Evolutionary conservation across 2,797 vertebrate species (phyloP), one percentile per base, ranked within the genome.

Genomic region (Periophthalmus magnuspinnatus): DNA sequence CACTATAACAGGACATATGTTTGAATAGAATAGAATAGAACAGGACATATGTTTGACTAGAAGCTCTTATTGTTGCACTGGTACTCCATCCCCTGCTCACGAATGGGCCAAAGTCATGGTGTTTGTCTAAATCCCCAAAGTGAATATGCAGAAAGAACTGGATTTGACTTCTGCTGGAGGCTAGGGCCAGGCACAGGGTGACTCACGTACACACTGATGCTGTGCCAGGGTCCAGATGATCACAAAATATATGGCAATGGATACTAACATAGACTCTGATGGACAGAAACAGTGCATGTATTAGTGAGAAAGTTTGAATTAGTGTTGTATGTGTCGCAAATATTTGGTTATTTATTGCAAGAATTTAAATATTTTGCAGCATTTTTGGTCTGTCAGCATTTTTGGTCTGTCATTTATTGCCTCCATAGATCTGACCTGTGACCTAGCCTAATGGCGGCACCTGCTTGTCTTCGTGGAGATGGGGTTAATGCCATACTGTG

Each of bases 161-260:
- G 62, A 84, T 78, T 78, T 88, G 89, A 88, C 71, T 75, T 76
- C 75, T 64, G 74, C 76, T 67, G 71, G 80, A 79, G 81, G 77
- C 77, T 66, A 81, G 83, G 79, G 77, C 83, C 72, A 72, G 76
- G 84, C 84, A 86, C 84, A 90, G 84, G 75, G 87, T 91, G 91
- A 93, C 90, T 93, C 86, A 88, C 90, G 88, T 91, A 84, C 79
- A 72, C 54, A 13, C 41, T 45, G 28, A 45, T 45, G 13, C 13
- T 45, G 38, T 3, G 38, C 38, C 38, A 41, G 10, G 38, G 54
- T 33, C 69, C 82, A 84, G 86, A 89, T 81, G 81, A 86, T 58
- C 69, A 80, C 70, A 65, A 45, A 82, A 77, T 73, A 69, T 75
- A 41, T 76, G 66, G 48, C 81, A 79, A 78, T 76, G 72, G 13